Evolutionary conservation across 2,888 invertebrate species (phyloP).

Genomic region (Idaea dimidiata): DNA sequence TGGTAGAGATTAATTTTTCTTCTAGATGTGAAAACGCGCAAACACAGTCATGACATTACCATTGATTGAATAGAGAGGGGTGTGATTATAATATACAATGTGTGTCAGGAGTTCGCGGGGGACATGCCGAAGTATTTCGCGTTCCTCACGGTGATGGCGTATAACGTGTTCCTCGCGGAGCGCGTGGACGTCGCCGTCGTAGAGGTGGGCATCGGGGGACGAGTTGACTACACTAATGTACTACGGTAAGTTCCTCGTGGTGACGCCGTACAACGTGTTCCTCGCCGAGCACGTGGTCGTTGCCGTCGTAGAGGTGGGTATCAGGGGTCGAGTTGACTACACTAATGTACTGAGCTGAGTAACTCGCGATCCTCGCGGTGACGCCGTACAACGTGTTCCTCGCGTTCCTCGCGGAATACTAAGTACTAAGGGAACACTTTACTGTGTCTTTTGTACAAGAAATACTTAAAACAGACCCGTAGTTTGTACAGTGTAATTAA

Average conservation of each 20-base stretch:
- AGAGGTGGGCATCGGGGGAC: slow-evolving; percentile 98
- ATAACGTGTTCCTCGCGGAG: slow-evolving; percentile 91
- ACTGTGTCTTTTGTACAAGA: too few species aligned
- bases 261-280: slow-evolving; percentile 95
- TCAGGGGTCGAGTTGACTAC: slow-evolving; percentile 96
- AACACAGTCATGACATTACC: too few species aligned
- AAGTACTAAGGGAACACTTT: background rate
- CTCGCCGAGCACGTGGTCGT: slow-evolving; percentile 93
- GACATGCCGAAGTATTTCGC: slow-evolving; percentile 97
- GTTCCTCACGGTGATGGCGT: slow-evolving; percentile 95
- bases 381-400: slow-evolving; percentile 94
- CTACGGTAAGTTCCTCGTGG: slow-evolving; percentile 90
- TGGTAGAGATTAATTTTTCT: too few species aligned
- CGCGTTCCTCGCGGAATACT: slow-evolving; percentile 83
- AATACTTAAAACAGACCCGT: too few species aligned
- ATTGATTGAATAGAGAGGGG: too few species aligned
- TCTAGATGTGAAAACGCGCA: too few species aligned
- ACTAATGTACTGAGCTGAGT: slow-evolving; percentile 93
- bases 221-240: slow-evolving; percentile 96
- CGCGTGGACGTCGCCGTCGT: slow-evolving; percentile 95
- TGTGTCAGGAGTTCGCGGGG: slow-evolving; percentile 69
- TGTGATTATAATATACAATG: too few species aligned
- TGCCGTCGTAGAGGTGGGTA: slow-evolving; percentile 97
- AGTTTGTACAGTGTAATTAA: too few species aligned
- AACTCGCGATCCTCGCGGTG: slow-evolving; percentile 92